A percentile compares a stretch with the other conserved stretches of the same genome.
Evolutionary conservation across 2,113 vertebrate species (phyloP).

Genomic region (Oceanites oceanicus): DNA sequence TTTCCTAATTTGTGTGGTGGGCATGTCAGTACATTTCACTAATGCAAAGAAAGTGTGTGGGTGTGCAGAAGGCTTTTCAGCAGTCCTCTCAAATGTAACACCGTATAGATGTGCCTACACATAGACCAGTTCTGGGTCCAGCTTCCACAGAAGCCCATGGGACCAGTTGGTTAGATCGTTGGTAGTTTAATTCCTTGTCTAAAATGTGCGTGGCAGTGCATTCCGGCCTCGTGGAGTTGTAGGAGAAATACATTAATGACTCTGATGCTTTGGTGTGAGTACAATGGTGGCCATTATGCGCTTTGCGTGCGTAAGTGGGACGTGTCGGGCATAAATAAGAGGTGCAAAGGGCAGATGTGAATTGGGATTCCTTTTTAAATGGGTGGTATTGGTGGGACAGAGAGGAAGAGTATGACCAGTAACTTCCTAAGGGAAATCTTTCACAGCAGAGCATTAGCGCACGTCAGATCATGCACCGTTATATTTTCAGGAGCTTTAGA

Average conservation of each 20-base stretch:
- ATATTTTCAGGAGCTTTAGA: background rate
- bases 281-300: too few species aligned
- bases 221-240: background rate
- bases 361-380: background rate
- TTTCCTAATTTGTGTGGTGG: background rate
- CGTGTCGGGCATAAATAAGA: background rate
- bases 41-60: background rate
- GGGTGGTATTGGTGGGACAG: background rate
- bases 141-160: background rate
- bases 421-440: background rate
- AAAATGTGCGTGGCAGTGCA: rapidly evolving
- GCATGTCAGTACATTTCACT: background rate
- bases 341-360: background rate
- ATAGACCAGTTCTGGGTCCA: rapidly evolving
- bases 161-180: too few species aligned
- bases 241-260: background rate
- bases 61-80: background rate
- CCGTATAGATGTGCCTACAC: background rate
- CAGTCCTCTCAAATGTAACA: background rate
- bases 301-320: background rate
- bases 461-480: rapidly evolving
- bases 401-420: background rate
- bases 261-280: background rate
- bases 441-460: background rate
- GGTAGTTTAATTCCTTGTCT: background rate